These are phyloP conservation scores for Adelges cooleyi DNA, from an alignment of 1,140 invertebrate genomes.

Conservation along the genomic window DNA sequence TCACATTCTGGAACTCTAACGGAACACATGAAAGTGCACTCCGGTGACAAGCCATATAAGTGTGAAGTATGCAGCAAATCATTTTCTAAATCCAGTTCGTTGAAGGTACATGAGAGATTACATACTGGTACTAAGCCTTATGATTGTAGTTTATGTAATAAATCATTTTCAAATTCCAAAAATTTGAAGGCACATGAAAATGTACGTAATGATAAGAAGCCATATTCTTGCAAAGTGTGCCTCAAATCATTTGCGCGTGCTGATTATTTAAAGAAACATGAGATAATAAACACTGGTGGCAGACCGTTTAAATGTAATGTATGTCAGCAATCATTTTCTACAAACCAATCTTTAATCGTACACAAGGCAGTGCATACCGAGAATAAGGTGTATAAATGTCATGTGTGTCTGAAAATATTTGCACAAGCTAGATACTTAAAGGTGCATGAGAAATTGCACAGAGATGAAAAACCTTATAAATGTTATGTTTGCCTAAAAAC, in stretches of 20 bases:
- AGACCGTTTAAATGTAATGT: too few species aligned
- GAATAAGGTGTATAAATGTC: slow-evolving; percentile 62
- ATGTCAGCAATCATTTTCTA: too few species aligned
- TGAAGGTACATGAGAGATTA: slow-evolving; percentile 81
- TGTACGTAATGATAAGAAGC: slow-evolving; percentile 81
- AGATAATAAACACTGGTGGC: too few species aligned
- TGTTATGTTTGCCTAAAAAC: slow-evolving; percentile 43
- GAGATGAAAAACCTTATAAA: slow-evolving; percentile 45
- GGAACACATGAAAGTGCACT: too few species aligned
- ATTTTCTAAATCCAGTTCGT: too few species aligned
- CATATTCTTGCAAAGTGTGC: slow-evolving; percentile 56
- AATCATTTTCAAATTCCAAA: slow-evolving; percentile 60
- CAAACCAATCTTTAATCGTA: neutral
- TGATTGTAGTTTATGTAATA: slow-evolving; percentile 74
- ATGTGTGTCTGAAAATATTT: slow-evolving; percentile 42
- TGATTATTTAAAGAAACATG: too few species aligned
- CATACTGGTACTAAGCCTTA: slow-evolving; percentile 94
- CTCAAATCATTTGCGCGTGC: slow-evolving; percentile 44
- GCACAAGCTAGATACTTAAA: slow-evolving; percentile 9
- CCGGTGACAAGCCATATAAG: too few species aligned
- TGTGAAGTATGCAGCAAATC: too few species aligned
- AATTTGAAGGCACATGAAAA: slow-evolving; percentile 83
- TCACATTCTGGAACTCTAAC: slow-evolving; percentile 88
- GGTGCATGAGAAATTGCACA: slow-evolving; percentile 45
- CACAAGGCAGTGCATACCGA: slow-evolving; percentile 59